Percentiles rank a stretch among this genome's conserved stretches.
These are phyloP conservation scores for Drosophila siamana DNA, from an alignment of 2,888 invertebrate genomes.

Conservation along the genomic window DNA sequence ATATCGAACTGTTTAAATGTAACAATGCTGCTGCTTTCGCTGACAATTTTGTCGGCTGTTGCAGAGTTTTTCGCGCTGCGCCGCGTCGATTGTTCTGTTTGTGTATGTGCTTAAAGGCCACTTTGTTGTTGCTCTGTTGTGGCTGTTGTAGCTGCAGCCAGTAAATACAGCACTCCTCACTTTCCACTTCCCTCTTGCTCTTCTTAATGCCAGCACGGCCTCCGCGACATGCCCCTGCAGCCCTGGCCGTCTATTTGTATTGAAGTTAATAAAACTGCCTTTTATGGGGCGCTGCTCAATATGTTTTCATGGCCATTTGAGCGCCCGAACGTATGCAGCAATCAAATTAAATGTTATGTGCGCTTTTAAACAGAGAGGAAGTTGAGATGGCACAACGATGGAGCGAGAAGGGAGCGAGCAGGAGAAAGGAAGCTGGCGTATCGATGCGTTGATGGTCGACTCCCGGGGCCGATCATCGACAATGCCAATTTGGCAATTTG, in stretches of 20 bases:
- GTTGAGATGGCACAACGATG: neutral
- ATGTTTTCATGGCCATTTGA: slow-evolving; percentile 77
- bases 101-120: slow-evolving; percentile 66
- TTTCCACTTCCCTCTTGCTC: neutral
- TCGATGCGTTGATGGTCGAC: slow-evolving; percentile 18
- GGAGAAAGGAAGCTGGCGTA: neutral
- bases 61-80: neutral
- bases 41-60: slow-evolving; percentile 47
- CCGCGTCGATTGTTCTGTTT: slow-evolving; percentile 42
- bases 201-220: neutral
- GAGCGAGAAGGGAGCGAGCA: neutral
- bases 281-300: slow-evolving; percentile 76
- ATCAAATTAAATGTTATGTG: slow-evolving; percentile 79
- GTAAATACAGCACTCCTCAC: neutral
- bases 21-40: neutral
- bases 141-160: slow-evolving; percentile 37
- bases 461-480: slow-evolving; percentile 53
- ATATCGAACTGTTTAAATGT: too few species aligned
- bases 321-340: slow-evolving; percentile 73
- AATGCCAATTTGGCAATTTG: slow-evolving; percentile 63
- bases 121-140: slow-evolving; percentile 57
- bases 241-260: slow-evolving; percentile 49
- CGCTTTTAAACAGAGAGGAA: slow-evolving; percentile 60
- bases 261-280: slow-evolving; percentile 78
- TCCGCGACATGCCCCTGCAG: neutral